Conservation (phyloP, 2,113 vertebrate species). For the Columbina picui region DNA sequence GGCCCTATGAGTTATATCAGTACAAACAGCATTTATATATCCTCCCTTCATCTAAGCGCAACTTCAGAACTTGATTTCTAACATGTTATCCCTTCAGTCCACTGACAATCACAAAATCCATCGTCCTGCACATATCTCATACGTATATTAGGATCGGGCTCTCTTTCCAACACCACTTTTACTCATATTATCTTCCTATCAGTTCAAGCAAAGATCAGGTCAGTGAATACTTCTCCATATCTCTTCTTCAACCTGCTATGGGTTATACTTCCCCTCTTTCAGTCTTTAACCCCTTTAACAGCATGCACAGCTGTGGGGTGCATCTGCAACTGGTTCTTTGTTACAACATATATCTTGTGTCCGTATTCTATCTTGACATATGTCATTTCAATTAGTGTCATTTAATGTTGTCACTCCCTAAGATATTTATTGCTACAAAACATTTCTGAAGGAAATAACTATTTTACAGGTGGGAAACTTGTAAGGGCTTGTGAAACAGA, state of each 20-base stretch:
- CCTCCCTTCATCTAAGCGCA: not conserved
- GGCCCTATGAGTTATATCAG: not conserved
- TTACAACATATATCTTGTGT: not conserved
- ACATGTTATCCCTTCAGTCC: fast-evolving
- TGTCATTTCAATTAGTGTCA: fast-evolving
- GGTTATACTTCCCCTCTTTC: not conserved
- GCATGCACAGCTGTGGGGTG: not conserved
- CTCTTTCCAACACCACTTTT: not conserved
- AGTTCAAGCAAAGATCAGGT: not conserved
- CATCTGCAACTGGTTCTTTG: not conserved
- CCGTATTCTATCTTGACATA: not conserved
- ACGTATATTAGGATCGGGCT: fast-evolving
- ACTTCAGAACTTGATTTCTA: not conserved
- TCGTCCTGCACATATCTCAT: fast-evolving
- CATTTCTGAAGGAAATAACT: not conserved
- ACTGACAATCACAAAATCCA: not conserved
- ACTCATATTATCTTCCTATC: not conserved
- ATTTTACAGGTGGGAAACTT: not conserved
- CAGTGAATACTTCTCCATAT: not conserved
- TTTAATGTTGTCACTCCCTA: not conserved
- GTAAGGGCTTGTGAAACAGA: not conserved
- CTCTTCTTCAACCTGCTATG: not conserved
- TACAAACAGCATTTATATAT: not conserved
- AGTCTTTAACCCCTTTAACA: not conserved
- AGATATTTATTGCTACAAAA: not conserved